Base-by-base conservation (phyloP, 2,113 vertebrate species). In the Sorex fumeus region DNA sequence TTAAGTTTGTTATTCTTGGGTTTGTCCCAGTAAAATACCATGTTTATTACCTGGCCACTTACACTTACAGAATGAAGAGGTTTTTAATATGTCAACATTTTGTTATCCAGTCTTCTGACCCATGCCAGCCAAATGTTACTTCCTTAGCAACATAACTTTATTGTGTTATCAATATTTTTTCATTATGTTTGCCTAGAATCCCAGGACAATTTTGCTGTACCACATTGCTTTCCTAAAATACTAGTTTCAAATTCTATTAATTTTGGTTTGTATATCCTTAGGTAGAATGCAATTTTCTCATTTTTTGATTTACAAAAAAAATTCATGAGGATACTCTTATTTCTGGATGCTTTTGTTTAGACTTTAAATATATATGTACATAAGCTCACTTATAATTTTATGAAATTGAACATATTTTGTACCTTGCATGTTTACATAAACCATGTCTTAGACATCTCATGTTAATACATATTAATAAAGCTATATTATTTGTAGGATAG, bases 241-340 rank as follows among this genome's bases (percentile, higher is more conserved):
- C 11, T 53, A 67, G 15, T 10, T 62, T 93, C 34, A 80, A 64
- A 87, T 16, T 40, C 18, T 90, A 27, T 62, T 93, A 79, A 57
- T 85, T 77, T 43, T 7, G 43, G 70, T 8, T 36, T 77, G 43
- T 15, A 3, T 60, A 78, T 34, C 36, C 75, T 67, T 45, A 69
- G 32, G 19, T 5, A 89, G 36, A 8, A 86, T 28, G 53, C 12
- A 79, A 16, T 75, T 90, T 67, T 45, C 12, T 80, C 89, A 47
- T 28, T 13, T 67, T 45, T 16, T 80, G 90, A 47, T 28, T 13
- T 25, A 69, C 8, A 43, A 67, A 92, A 79, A 45, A 66, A 67
- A 60, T 96, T 96, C 93, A 97, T 67, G 91, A 93, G 85, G 90
- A 2, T 64, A 16, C 21, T 89, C 90, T 84, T 43, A 66, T 93